Percentiles rank a stretch among this genome's conserved stretches.
Conservation (phyloP, 2,888 invertebrate species). For the Fissipunctia ypsillon region DNA sequence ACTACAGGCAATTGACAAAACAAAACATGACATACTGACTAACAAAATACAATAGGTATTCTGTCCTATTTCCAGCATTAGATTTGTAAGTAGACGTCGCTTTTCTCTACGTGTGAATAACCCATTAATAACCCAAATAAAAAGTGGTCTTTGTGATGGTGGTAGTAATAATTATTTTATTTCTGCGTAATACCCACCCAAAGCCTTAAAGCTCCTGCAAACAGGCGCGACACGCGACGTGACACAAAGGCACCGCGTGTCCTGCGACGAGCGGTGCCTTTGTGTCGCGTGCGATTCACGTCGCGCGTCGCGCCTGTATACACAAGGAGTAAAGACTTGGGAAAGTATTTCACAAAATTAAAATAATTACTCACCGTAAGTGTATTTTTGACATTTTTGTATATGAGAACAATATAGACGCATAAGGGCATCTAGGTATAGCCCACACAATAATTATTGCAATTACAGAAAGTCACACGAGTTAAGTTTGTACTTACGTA, state of each 20-base stretch:
- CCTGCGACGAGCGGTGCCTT: no score
- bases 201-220: background rate
- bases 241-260: no score
- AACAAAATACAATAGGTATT: background rate
- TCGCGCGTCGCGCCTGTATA: no score
- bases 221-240: no score
- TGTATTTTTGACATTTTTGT: conserved; percentile 22
- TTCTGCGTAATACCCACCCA: background rate
- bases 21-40: background rate
- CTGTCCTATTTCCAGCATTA: background rate
- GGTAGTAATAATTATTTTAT: background rate
- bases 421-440: conserved; percentile 8
- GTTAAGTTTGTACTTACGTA: background rate
- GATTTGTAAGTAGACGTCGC: background rate
- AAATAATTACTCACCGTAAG: background rate
- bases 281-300: no score
- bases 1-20: background rate
- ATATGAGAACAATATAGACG: background rate
- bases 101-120: background rate
- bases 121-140: background rate
- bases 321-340: background rate
- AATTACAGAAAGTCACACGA: conserved; percentile 24
- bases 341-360: conserved; percentile 1
- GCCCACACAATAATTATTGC: conserved; percentile 16
- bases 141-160: no score